Base-by-base conservation (phyloP, 2,113 vertebrate genomes). In the Gavia stellata region DNA sequence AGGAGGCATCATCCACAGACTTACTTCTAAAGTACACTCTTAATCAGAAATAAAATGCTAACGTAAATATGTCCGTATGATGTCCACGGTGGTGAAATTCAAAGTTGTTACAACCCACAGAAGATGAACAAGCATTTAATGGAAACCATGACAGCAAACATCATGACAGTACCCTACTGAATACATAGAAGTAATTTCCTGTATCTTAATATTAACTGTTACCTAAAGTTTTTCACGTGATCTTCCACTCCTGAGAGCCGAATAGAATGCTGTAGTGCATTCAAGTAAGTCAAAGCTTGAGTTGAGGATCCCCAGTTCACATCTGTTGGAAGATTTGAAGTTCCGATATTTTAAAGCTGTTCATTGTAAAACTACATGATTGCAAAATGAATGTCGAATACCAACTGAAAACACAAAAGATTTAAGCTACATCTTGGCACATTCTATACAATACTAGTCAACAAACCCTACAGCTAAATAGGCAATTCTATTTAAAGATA, bases 281-380 rank as follows among this genome's bases (percentile, higher is more conserved):
- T 99, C 94, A 99, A 98, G 94, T 99, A 99, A 56, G 99, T 99
- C 98, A 99, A 97, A 34, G 99, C 99, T 98, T 99, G 99, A 3
- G 99, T 99, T 12, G 99, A 99, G 3, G 99, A 99, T 45, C 99
- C 99, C 99, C 99, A 99, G 97, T 99, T 99, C 91, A 99, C 99
- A 98, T 99, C 99, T 99, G 98, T 93, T 94, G 59, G 58, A 91
- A 96, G 40, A 96, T 38, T 31, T 12, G 16, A 81, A 40, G 31
- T 92, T 86, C 23, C 56, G 58, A 0, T 12, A 56, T 55, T 31
- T 77, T 50, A 50, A 16, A 88, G 36, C 2, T 72, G 26, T 58
- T 73, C 4, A 6, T 12, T 38, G 5, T 44, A 72, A 63, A 80
- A 67, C 44, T 13, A 45, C 17, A 8, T 5, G 2, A 68, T 77